Percentiles rank a stretch among this genome's conserved stretches.
Evolutionary conservation across 2,113 vertebrate species (phyloP).

Genomic region (Zosterops hypoxanthus): DNA sequence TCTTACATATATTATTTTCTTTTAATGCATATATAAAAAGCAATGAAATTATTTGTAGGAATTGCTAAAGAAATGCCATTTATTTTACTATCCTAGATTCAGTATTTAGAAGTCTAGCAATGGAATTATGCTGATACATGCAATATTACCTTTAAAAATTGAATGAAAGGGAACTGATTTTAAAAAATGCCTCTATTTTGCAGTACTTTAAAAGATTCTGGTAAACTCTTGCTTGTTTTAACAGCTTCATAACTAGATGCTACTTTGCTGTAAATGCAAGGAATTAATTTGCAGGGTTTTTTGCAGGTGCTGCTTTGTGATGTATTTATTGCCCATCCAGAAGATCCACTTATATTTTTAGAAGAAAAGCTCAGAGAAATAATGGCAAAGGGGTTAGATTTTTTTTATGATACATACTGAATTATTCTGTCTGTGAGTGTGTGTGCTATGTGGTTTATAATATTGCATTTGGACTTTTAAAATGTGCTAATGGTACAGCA

Average conservation of each 20-base stretch:
- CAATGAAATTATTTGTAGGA: not conserved
- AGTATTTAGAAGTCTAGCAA: not conserved
- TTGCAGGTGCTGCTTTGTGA: constrained; percentile 69
- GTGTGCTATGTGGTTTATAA: not conserved
- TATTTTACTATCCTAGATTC: not conserved
- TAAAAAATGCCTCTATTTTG: not conserved
- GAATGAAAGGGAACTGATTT: not conserved
- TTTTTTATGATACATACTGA: constrained; percentile 55
- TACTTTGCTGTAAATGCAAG: not conserved
- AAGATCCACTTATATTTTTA: constrained; percentile 70
- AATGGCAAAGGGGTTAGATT: constrained; percentile 51
- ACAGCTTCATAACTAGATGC: not conserved
- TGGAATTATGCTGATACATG: not conserved
- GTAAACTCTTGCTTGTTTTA: not conserved
- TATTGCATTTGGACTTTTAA: not conserved
- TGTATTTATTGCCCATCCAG: constrained; percentile 55
- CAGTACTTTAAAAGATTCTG: not conserved
- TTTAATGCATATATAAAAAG: not conserved
- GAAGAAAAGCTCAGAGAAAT: constrained; percentile 73
- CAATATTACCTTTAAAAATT: not conserved
- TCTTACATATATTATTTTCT: not conserved
- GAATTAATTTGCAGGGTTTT: not conserved
- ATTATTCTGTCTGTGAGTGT: not conserved
- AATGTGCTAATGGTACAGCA: not conserved
- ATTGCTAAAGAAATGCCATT: not conserved